Base-by-base conservation (phyloP, 1,140 invertebrate genomes). In the Globodera rostochiensis region DNA sequence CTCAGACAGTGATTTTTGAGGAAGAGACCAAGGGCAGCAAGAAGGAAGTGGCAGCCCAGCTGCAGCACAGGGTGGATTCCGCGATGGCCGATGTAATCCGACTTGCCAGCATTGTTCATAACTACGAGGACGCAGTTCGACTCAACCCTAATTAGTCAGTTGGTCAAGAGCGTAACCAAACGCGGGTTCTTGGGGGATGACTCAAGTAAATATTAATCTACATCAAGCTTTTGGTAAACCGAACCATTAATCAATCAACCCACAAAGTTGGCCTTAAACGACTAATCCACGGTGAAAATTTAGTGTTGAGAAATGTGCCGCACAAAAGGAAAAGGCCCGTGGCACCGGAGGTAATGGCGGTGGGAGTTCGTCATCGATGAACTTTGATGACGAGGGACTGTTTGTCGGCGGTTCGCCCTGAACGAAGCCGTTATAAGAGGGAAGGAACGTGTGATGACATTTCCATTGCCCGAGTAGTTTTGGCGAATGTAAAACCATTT, bases 1-100 rank as follows among this genome's bases (percentile, higher is more conserved):
- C 82, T 25, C 47, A 83, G 64, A 83, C 82, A 13, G 69, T 83
- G 21, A 47, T 74, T 60, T 83, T 83, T 70, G 60, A 82, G 46
- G 80, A 80, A 46, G 46, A 57, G 15, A 19, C 50, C 36, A 50
- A 78, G 11, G 36, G 66, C 6, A n/a, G 70, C 53, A 45, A 70
- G n/a, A 5, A 66, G 3, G 4, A 69, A 6, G 67, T 47, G 25
- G 69, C 45, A 25, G 64, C 46, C 2, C 15, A 53, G 53, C 45
- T 45, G 6, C 53, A 77, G n/a, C n/a, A 13, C 6, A 67, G 67
- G 21, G 69, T 80, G 50, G 76, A 80, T 13, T n/a, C 60, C 5
- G 75, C 49, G 21, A 80, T 80, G 79, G 64, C 49, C 47, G 77
- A 80, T 36, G 53, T 80, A 13, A 53, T 80, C 46, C 15, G 49